Evolutionary conservation across 2,797 vertebrate species (phyloP), one percentile per base, ranked within the genome.

Genomic region (Myripristis jacobus): DNA sequence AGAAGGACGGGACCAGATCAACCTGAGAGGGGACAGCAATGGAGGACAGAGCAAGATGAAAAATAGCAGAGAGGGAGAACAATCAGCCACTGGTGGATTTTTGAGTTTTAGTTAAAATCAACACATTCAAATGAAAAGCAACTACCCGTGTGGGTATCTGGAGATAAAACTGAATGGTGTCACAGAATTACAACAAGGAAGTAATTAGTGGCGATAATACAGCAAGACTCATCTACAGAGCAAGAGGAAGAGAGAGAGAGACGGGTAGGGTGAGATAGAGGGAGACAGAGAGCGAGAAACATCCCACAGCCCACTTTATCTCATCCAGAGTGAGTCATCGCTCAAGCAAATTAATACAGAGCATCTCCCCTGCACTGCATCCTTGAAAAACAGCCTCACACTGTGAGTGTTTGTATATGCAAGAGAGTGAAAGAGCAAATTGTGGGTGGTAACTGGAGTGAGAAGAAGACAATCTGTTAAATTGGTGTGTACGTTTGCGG

Each of bases 291-390:
- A 18, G 50, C 43, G 24, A 9, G 24, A 53, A 82, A 85, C 78
- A 81, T 75, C 79, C 76, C 60, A 74, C 80, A 80, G 61, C 79
- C 77, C 59, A 79, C 78, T 88, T 72, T 54, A 79, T 88, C 83
- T 85, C 65, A 80, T 73, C 59, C 71, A 65, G 81, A 65, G 67
- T 91, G 90, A 93, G 88, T 92, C 91, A 93, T 90, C 60, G 60
- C 82, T 77, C 83, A 68, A 85, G 83, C 83, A 89, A 85, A 92
- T 88, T 60, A 90, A 91, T 72, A 87, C 76, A 82, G 73, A 72
- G 85, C 77, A 47, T 87, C 83, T 88, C 82, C 75, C 83, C 86
- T 86, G 80, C 85, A 82, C 73, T 83, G 81, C 82, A 81, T 73
- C 79, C 73, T 48, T 87, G 86, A 89, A 84, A 80, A 84, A 87